Conservation (phyloP, 2,888 invertebrate species). For the Sinodicranocentrus sp. region DNA sequence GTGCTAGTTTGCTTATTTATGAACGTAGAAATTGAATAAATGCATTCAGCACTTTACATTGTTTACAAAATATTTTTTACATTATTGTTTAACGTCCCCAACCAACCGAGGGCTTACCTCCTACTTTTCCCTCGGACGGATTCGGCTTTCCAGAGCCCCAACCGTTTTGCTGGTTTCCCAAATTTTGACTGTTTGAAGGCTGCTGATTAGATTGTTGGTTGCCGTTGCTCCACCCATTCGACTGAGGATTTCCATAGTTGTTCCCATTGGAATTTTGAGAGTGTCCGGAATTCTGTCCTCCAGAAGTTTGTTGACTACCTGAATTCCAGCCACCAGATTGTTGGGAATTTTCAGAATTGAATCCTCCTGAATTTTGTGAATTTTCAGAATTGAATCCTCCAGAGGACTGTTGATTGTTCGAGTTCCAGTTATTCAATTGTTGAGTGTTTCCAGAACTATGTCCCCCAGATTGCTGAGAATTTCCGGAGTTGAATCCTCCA, state of each 20-base stretch:
- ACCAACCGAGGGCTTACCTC: too few species aligned
- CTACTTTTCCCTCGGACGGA: too few species aligned
- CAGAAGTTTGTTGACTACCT: conserved; percentile 2
- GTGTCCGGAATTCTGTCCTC: neutral
- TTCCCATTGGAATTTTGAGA: conserved; percentile 8
- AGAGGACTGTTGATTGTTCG: too few species aligned
- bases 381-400: neutral
- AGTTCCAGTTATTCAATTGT: too few species aligned
- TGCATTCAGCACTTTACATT: too few species aligned
- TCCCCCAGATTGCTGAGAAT: neutral
- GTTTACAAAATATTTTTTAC: too few species aligned
- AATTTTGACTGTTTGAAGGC: conserved; percentile 3
- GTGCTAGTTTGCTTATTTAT: too few species aligned
- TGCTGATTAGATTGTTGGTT: neutral
- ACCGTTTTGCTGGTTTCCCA: too few species aligned
- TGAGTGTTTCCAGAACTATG: neutral
- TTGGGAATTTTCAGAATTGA: neutral
- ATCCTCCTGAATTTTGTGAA: neutral
- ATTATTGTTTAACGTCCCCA: too few species aligned
- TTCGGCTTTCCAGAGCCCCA: too few species aligned
- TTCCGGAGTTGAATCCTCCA: neutral
- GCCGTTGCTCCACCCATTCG: too few species aligned
- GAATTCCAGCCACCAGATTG: neutral
- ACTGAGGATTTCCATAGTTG: neutral
- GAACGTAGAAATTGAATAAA: too few species aligned